Percentiles rank a stretch among this genome's conserved stretches.
These are phyloP conservation scores for Acipenser transmontanus DNA, from an alignment of 2,797 vertebrate genomes.

Conservation along the genomic window DNA sequence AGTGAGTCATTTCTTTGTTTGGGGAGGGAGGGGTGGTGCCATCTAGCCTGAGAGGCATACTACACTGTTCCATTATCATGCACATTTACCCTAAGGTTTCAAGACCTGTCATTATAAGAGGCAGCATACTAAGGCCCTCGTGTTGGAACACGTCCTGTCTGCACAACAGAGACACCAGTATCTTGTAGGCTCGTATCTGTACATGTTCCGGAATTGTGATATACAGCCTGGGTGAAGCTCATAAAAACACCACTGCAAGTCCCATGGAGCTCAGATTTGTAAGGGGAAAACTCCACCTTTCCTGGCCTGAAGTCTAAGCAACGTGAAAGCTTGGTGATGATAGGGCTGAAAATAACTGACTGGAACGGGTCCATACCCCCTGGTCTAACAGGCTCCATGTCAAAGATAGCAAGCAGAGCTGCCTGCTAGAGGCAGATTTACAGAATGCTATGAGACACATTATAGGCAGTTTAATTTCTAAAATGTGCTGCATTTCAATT, in stretches of 20 bases:
- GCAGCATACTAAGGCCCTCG: neutral
- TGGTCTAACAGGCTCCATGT: neutral
- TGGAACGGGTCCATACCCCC: neutral
- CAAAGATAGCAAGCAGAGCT: slow-evolving; percentile 4
- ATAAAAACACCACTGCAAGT: neutral
- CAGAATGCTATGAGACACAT: too few species aligned
- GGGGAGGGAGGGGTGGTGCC: neutral
- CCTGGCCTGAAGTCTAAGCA: slow-evolving; percentile 39
- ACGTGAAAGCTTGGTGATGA: slow-evolving; percentile 1
- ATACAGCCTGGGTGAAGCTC: slow-evolving; percentile 6
- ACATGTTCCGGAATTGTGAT: slow-evolving; percentile 14
- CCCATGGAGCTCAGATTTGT: slow-evolving; percentile 24
- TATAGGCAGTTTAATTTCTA: too few species aligned
- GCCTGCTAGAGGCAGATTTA: too few species aligned
- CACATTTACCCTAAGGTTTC: neutral
- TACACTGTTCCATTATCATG: neutral
- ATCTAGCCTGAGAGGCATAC: neutral
- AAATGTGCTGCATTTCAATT: neutral
- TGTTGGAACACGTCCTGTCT: slow-evolving; percentile 8
- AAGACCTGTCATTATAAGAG: neutral
- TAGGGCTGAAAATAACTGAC: slow-evolving; percentile 10
- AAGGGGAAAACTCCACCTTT: slow-evolving; percentile 51
- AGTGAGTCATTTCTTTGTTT: too few species aligned
- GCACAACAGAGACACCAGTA: slow-evolving; percentile 1
- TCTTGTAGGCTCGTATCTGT: slow-evolving; percentile 10